Conservation (phyloP, 1,140 invertebrate species). For the Rhopalosiphum padi region DNA sequence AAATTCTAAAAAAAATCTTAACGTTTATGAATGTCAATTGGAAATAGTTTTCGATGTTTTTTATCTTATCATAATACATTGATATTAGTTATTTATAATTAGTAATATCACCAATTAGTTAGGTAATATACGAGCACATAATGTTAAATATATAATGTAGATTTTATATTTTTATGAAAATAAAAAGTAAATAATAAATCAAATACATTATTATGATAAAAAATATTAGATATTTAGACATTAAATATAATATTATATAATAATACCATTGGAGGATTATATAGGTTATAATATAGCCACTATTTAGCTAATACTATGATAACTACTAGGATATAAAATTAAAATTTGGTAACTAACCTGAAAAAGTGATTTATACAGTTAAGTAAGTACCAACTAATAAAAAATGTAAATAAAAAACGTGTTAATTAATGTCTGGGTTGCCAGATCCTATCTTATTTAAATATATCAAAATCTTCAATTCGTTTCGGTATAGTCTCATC, state of each 20-base stretch:
- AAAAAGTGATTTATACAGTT: not conserved
- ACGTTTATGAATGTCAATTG: not conserved
- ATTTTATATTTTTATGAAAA: not conserved
- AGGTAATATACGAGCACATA: not conserved
- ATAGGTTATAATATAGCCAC: not conserved
- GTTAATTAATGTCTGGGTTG: not conserved
- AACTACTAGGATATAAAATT: not conserved
- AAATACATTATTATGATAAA: not conserved
- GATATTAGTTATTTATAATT: not conserved
- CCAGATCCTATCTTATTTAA: not conserved
- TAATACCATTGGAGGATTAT: not conserved
- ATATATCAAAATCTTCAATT: not conserved
- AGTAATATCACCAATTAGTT: not conserved
- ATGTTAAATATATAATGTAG: not conserved
- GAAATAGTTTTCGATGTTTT: not conserved
- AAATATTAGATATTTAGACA: not conserved
- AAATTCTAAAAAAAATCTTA: not conserved
- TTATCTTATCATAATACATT: not conserved
- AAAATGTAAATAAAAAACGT: not conserved
- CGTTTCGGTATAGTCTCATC: not conserved
- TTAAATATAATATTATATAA: not conserved
- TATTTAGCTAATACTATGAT: not conserved
- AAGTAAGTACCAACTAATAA: not conserved
- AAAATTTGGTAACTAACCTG: not conserved
- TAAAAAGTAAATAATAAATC: not conserved